Percentiles rank a stretch among this genome's conserved stretches.
Evolutionary conservation across 2,888 invertebrate genomes (phyloP).

Genomic region (Chouioia cunea): DNA sequence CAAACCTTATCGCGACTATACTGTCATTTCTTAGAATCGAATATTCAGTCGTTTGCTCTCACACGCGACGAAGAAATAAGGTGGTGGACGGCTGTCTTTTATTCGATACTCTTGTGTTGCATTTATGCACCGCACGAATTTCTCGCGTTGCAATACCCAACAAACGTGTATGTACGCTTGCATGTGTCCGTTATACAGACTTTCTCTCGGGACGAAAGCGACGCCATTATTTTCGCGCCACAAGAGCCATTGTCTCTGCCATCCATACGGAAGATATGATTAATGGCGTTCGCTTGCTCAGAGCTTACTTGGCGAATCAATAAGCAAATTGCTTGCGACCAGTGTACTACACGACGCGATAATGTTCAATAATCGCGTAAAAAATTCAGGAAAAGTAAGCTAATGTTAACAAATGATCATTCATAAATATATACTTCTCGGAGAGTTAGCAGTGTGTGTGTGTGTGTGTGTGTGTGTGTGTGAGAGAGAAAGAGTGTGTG

Average conservation of each 20-base stretch:
- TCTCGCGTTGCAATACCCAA: too few species aligned
- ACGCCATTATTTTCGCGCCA: background rate
- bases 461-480: too few species aligned
- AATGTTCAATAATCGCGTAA: too few species aligned
- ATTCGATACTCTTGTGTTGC: slow-evolving; percentile 23
- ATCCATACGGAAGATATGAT: slow-evolving; percentile 27
- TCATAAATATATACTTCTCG: too few species aligned
- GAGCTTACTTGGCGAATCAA: slow-evolving; percentile 35
- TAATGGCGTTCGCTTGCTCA: slow-evolving; percentile 25
- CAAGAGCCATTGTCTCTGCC: background rate
- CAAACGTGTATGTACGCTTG: background rate
- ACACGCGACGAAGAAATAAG: slow-evolving; percentile 6
- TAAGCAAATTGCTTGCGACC: slow-evolving; percentile 45
- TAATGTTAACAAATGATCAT: too few species aligned
- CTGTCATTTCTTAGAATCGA: slow-evolving; percentile 45
- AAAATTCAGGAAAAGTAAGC: too few species aligned
- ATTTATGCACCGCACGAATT: slow-evolving; percentile 23
- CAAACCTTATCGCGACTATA: background rate
- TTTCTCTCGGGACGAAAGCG: background rate
- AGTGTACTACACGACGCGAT: too few species aligned
- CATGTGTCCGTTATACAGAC: background rate
- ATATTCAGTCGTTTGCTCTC: slow-evolving; percentile 41
- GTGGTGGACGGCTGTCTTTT: slow-evolving; percentile 26
- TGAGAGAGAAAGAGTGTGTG: too few species aligned
- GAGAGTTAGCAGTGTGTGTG: too few species aligned